Conservation (phyloP, 2,797 vertebrate species). For the Eupleurogrammus muticus region DNA sequence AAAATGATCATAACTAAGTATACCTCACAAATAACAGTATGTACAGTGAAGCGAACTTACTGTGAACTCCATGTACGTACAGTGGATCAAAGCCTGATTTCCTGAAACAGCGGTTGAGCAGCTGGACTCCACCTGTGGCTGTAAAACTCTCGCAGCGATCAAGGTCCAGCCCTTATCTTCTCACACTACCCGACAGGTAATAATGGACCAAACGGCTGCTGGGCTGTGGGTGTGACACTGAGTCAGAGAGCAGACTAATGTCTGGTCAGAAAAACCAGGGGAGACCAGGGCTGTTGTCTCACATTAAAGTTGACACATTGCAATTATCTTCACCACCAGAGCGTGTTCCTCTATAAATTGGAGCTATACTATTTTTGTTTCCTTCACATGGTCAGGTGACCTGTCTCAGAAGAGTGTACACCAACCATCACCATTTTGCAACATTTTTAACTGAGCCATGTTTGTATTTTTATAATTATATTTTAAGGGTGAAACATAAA, state of each 20-base stretch:
- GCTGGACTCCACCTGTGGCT: slow-evolving; percentile 46
- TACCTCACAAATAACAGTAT: slow-evolving; percentile 9
- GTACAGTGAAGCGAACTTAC: slow-evolving; percentile 54
- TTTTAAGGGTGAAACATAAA: no score
- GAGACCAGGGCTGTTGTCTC: no score
- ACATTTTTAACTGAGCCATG: no score
- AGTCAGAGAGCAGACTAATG: not conserved
- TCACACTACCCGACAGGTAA: slow-evolving; percentile 11
- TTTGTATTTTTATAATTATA: no score
- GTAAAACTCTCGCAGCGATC: slow-evolving; percentile 45
- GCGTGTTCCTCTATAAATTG: no score
- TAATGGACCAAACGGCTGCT: slow-evolving; percentile 5
- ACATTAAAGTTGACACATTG: no score
- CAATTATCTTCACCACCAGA: no score
- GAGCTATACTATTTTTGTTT: no score
- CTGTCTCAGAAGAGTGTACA: no score
- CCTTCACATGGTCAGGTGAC: no score
- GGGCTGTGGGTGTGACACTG: slow-evolving; percentile 12
- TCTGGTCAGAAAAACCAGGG: not conserved
- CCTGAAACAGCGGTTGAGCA: slow-evolving; percentile 65
- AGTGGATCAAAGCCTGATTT: slow-evolving; percentile 57
- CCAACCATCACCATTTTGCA: no score
- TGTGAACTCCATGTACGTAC: not conserved
- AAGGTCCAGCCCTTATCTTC: slow-evolving; percentile 77
- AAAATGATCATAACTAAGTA: not conserved